Evolutionary conservation across 2,113 vertebrate species (phyloP).

Genomic region (Tachysurus fulvidraco): DNA sequence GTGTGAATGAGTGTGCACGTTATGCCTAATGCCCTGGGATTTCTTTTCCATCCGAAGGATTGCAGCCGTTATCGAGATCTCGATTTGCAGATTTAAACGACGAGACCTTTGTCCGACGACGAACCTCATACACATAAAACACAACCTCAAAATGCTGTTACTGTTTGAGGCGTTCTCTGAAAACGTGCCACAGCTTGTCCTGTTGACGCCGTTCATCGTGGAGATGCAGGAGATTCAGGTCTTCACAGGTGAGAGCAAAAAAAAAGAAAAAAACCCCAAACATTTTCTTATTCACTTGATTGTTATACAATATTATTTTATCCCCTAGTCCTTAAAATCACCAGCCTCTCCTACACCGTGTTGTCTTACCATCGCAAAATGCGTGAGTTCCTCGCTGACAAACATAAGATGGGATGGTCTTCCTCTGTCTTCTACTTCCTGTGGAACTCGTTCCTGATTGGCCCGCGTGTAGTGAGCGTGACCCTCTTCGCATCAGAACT

Average conservation of each 20-base stretch:
- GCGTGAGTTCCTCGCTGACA: conserved; percentile 72
- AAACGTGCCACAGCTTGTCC: conserved; percentile 76
- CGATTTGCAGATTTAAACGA: background rate
- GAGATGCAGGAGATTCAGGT: conserved; percentile 49
- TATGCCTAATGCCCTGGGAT: background rate
- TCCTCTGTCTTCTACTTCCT: conserved; percentile 72
- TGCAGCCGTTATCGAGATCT: conserved; percentile 42
- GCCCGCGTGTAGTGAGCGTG: conserved; percentile 69
- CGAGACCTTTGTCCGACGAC: conserved; percentile 30
- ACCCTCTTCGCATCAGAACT: conserved; percentile 73
- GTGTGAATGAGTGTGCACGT: background rate
- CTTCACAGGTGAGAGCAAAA: conserved; percentile 49
- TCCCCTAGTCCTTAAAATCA: conserved; percentile 70
- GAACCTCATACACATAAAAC: conserved; percentile 67
- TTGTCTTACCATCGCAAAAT: conserved; percentile 80
- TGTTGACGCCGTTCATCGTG: conserved; percentile 70
- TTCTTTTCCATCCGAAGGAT: background rate
- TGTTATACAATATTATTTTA: background rate
- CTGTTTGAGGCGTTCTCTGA: conserved; percentile 83
- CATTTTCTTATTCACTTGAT: background rate
- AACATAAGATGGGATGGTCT: conserved; percentile 57
- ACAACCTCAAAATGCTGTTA: conserved; percentile 82
- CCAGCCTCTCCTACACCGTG: conserved; percentile 70
- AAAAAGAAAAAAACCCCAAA: background rate
- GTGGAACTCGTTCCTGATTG: conserved; percentile 81